These are phyloP conservation scores for Dendroctonus ponderosae DNA, from an alignment of 1,140 invertebrate genomes.

Conservation along the genomic window DNA sequence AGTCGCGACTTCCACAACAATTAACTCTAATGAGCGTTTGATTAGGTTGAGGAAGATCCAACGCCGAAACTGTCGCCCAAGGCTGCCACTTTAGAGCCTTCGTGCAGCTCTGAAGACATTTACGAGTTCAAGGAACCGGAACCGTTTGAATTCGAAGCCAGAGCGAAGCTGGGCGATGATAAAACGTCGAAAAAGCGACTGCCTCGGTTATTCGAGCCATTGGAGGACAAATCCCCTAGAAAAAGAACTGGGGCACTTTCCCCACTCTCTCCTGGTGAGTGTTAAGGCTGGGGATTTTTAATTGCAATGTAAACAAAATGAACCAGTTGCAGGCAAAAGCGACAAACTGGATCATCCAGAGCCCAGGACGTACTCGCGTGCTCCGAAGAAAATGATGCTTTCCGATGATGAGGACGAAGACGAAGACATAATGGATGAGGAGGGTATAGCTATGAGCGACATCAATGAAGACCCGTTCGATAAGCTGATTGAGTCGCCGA, in stretches of 20 bases:
- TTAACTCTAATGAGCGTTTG: too few species aligned
- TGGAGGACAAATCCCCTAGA: conserved; percentile 51
- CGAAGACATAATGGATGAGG: conserved; percentile 22
- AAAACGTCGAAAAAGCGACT: conserved; percentile 56
- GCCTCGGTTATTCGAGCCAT: conserved; percentile 58
- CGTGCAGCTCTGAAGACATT: conserved; percentile 64
- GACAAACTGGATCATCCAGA: conserved; percentile 23
- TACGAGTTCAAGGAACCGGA: conserved; percentile 89
- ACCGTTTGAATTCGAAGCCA: conserved; percentile 77
- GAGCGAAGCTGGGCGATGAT: conserved; percentile 54
- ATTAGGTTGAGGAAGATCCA: conserved; percentile 17
- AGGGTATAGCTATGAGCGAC: conserved; percentile 7
- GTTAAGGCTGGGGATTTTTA: not conserved
- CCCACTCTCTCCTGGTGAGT: conserved; percentile 14
- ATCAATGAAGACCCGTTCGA: conserved; percentile 52
- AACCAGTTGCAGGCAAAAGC: conserved; percentile 5
- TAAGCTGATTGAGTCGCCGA: conserved; percentile 54
- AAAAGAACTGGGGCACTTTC: conserved; percentile 26
- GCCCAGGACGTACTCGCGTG: conserved; percentile 22
- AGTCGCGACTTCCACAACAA: not conserved
- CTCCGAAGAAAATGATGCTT: conserved; percentile 40
- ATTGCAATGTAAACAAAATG: not conserved
- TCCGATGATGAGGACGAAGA: conserved; percentile 38
- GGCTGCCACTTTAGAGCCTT: conserved; percentile 34
- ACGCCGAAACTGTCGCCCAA: not conserved